Conservation (phyloP, 2,797 vertebrate species). For the Chrosomus eos region DNA sequence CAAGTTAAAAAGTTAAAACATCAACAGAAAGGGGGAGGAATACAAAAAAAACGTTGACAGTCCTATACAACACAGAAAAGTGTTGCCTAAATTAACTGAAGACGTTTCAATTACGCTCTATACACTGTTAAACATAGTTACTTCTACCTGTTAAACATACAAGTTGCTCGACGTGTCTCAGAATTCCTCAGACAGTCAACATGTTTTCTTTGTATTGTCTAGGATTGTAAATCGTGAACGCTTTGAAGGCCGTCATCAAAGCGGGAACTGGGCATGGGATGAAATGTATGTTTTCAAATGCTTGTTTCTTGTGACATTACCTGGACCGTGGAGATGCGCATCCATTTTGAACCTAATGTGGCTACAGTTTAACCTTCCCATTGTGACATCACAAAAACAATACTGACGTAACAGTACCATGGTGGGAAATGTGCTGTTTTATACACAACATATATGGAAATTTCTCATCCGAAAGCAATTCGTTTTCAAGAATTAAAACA, state of each 20-base stretch:
- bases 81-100: conserved; percentile 44
- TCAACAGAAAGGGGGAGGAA: conserved; percentile 42
- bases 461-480: conserved; percentile 13
- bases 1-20: conserved; percentile 57
- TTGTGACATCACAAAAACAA: conserved; percentile 28
- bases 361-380: background rate
- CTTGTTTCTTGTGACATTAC: background rate
- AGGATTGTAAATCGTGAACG: conserved; percentile 11
- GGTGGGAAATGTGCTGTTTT: conserved; percentile 21
- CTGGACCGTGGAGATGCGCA: background rate
- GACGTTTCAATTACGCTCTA: conserved; percentile 54
- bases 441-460: conserved; percentile 31
- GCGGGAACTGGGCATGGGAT: conserved; percentile 30
- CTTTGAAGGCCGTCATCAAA: conserved; percentile 22
- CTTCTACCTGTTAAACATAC: conserved; percentile 52
- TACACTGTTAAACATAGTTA: conserved; percentile 53
- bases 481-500: conserved; percentile 31
- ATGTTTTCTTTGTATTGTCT: conserved; percentile 32
- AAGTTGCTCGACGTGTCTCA: conserved; percentile 30
- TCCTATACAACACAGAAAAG: conserved; percentile 54
- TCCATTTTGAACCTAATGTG: background rate
- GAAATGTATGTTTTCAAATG: conserved; percentile 2
- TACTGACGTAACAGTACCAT: conserved; percentile 35
- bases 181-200: conserved; percentile 31
- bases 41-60: conserved; percentile 54